These are phyloP conservation scores for Oithona nana DNA, from an alignment of 2,888 invertebrate species.

Conservation along the genomic window DNA sequence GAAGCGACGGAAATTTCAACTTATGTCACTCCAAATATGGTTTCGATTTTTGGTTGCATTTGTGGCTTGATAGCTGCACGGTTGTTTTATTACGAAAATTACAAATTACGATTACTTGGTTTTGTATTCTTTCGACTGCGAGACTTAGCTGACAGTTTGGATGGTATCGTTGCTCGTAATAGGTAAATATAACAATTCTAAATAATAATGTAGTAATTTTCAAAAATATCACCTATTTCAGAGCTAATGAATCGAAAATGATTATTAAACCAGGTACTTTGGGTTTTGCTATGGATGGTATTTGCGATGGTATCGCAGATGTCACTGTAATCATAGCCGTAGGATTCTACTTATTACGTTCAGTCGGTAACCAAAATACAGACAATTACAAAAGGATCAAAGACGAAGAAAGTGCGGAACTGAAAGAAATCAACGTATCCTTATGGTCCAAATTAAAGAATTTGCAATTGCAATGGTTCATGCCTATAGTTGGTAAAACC, in stretches of 20 bases:
- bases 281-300: conserved; percentile 62
- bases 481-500: neutral
- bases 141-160: conserved; percentile 63
- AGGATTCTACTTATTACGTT: neutral
- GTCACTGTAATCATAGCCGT: conserved; percentile 28
- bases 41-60: conserved; percentile 57
- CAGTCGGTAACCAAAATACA: neutral
- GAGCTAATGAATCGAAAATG: conserved; percentile 23
- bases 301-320: conserved; percentile 49
- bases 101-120: conserved; percentile 50
- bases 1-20: conserved; percentile 42
- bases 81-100: conserved; percentile 48
- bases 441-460: neutral
- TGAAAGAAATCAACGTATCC: neutral
- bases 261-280: conserved; percentile 46
- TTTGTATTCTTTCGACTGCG: conserved; percentile 57
- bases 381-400: neutral
- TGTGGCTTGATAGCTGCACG: conserved; percentile 54
- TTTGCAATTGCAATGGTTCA: neutral
- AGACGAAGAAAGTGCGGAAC: neutral
- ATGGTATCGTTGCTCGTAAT: conserved; percentile 67
- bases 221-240: no score
- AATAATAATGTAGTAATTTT: no score
- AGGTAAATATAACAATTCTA: no score
- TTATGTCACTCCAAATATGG: conserved; percentile 57